Evolutionary conservation across 2,888 invertebrate genomes (phyloP).

Genomic region (Brassicogethes aeneus): DNA sequence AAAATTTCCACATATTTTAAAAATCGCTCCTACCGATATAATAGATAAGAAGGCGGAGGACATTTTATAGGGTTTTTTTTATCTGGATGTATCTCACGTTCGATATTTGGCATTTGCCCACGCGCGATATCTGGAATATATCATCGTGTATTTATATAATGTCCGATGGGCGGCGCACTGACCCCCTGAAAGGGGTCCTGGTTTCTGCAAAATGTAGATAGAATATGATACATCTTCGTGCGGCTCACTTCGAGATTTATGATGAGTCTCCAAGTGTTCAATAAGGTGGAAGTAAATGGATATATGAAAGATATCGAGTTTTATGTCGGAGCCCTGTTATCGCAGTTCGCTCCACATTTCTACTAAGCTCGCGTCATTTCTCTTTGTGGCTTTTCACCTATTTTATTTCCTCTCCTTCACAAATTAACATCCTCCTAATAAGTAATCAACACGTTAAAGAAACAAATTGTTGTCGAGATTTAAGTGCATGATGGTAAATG

Average conservation of each 20-base stretch:
- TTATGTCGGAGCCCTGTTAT: slow-evolving; percentile 27
- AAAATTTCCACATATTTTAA: background rate
- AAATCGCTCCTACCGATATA: background rate
- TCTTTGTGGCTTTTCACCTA: slow-evolving; percentile 1
- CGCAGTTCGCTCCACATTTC: slow-evolving; percentile 25
- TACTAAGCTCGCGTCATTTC: slow-evolving; percentile 6
- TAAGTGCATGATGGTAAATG: too few species aligned
- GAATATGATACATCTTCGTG: slow-evolving; percentile 30
- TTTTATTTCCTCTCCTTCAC: background rate
- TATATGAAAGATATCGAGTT: slow-evolving; percentile 32
- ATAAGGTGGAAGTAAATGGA: slow-evolving; percentile 33
- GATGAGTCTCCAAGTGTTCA: slow-evolving; percentile 26
- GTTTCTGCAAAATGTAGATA: slow-evolving; percentile 31
- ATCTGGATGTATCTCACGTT: slow-evolving; percentile 32
- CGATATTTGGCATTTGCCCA: slow-evolving; percentile 33
- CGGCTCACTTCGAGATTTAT: slow-evolving; percentile 26
- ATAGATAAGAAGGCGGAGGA: slow-evolving; percentile 5
- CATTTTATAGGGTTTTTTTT: slow-evolving; percentile 31
- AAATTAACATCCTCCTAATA: too few species aligned
- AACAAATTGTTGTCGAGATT: too few species aligned
- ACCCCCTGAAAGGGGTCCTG: slow-evolving; percentile 24
- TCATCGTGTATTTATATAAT: slow-evolving; percentile 34
- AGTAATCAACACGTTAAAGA: too few species aligned
- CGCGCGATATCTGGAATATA: slow-evolving; percentile 31
- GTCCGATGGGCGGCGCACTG: slow-evolving; percentile 27